These are phyloP conservation scores for Harpagifer antarcticus DNA, from an alignment of 2,797 vertebrate genomes.

Conservation along the genomic window DNA sequence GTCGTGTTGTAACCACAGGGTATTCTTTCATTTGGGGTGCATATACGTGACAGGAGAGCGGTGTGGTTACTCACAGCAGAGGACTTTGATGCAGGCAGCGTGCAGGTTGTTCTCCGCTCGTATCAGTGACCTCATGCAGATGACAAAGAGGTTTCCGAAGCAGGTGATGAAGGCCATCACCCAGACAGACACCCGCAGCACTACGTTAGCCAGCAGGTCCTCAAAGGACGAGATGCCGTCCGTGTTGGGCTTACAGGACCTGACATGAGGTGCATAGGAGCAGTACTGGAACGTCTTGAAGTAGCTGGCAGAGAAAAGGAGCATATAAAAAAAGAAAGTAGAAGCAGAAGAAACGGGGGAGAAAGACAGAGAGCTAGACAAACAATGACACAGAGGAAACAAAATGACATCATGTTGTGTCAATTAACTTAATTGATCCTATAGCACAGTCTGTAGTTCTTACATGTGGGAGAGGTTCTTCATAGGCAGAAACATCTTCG, in stretches of 20 bases:
- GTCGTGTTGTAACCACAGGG: no score
- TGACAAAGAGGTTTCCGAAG: conserved; percentile 91
- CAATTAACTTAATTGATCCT: background rate
- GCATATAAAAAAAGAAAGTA: background rate
- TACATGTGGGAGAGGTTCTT: conserved; percentile 88
- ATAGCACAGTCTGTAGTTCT: conserved; percentile 32
- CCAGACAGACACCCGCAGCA: conserved; percentile 90
- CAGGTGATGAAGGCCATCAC: conserved; percentile 91
- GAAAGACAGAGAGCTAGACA: background rate
- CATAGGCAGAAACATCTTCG: conserved; percentile 86
- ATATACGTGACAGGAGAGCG: background rate
- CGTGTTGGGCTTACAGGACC: conserved; percentile 89
- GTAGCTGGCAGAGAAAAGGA: conserved; percentile 77
- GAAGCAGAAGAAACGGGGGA: background rate
- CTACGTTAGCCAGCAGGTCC: conserved; percentile 88
- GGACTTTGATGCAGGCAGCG: conserved; percentile 89
- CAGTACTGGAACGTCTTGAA: conserved; percentile 91
- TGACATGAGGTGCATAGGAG: conserved; percentile 88
- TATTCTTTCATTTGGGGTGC: background rate
- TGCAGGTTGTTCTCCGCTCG: conserved; percentile 89
- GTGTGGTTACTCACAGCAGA: conserved; percentile 87
- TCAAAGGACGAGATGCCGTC: conserved; percentile 91
- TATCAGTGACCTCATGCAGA: conserved; percentile 90
- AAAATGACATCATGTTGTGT: background rate
- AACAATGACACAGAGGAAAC: background rate